phyloP scores from a whole-genome alignment of 2,888 invertebrate genomes.

The Brachypterus glaber region DNA sequence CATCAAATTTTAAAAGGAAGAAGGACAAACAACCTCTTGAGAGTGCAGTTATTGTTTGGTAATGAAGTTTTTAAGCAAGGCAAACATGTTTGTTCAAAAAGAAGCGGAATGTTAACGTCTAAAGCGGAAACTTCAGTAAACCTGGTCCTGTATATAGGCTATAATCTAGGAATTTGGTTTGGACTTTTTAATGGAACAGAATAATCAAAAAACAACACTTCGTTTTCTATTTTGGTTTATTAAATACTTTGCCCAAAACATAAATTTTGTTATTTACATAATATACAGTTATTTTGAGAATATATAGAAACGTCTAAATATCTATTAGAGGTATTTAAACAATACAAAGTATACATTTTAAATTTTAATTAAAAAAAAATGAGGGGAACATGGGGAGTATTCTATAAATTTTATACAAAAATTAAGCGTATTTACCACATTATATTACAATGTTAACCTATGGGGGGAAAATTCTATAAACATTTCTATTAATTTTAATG shows the following conservation, averaged over 20 bases:
- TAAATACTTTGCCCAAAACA: conserved; percentile 30
- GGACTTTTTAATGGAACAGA: too few species aligned
- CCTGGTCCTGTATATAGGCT: too few species aligned
- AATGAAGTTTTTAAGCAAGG: too few species aligned
- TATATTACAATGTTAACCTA: conserved; percentile 22
- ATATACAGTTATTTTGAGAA: conserved; percentile 23
- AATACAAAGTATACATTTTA: conserved; percentile 24
- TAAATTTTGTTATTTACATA: conserved; percentile 31
- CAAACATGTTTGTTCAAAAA: too few species aligned
- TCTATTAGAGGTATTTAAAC: conserved; percentile 18
- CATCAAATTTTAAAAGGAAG: too few species aligned
- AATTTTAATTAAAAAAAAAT: conserved; percentile 14
- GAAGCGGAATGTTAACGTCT: too few species aligned
- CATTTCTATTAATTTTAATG: conserved; percentile 17
- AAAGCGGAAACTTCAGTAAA: too few species aligned
- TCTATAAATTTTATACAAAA: conserved; percentile 26
- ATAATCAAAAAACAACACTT: too few species aligned
- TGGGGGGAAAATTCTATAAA: conserved; percentile 21
- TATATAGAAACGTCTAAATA: conserved; percentile 13
- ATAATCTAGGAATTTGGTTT: too few species aligned
- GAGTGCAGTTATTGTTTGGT: too few species aligned
- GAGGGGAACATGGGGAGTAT: conserved; percentile 18
- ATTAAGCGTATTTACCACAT: conserved; percentile 27
- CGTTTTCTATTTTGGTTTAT: conserved; percentile 24
- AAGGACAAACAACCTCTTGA: too few species aligned